Conservation (phyloP, 2,888 invertebrate genomes). For the Lasioglossum pauxillum region DNA sequence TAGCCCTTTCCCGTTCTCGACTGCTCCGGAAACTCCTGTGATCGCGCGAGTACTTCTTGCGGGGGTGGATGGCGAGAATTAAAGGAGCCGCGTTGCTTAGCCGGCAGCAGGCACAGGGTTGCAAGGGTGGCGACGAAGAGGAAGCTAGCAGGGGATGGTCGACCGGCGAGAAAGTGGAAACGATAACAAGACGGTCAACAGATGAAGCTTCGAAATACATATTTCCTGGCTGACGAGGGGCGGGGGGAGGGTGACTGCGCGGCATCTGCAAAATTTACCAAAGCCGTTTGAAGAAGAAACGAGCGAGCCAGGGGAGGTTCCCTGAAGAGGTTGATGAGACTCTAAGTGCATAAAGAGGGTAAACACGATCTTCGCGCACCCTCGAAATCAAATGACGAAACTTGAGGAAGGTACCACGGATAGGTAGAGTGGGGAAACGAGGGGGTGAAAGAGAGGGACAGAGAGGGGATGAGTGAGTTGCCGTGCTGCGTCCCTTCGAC, state of each 20-base stretch:
- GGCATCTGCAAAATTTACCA: conserved; percentile 43
- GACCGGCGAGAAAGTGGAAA: conserved; percentile 20
- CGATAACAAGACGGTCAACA: conserved; percentile 41
- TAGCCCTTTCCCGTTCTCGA: background rate
- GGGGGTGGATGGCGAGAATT: background rate
- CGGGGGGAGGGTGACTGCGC: background rate
- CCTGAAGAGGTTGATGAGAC: conserved; percentile 56
- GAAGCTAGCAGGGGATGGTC: background rate
- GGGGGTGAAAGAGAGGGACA: background rate
- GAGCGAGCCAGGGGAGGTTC: conserved; percentile 24
- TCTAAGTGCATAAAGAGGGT: conserved; percentile 64
- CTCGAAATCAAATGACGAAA: conserved; percentile 63
- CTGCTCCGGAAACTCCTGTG: background rate
- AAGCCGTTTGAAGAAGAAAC: conserved; percentile 56
- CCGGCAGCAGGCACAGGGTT: background rate
- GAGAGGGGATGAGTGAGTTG: background rate
- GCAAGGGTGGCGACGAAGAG: background rate
- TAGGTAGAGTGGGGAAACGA: background rate
- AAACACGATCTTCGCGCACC: conserved; percentile 65
- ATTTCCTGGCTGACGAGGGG: conserved; percentile 4
- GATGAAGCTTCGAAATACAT: conserved; percentile 35
- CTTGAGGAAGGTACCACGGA: conserved; percentile 27
- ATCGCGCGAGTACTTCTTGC: background rate
- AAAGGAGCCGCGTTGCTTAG: background rate
- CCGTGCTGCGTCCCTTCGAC: conserved; percentile 50